These are phyloP conservation scores for Netelia inedita DNA, from an alignment of 2,888 invertebrate species.

Conservation along the genomic window DNA sequence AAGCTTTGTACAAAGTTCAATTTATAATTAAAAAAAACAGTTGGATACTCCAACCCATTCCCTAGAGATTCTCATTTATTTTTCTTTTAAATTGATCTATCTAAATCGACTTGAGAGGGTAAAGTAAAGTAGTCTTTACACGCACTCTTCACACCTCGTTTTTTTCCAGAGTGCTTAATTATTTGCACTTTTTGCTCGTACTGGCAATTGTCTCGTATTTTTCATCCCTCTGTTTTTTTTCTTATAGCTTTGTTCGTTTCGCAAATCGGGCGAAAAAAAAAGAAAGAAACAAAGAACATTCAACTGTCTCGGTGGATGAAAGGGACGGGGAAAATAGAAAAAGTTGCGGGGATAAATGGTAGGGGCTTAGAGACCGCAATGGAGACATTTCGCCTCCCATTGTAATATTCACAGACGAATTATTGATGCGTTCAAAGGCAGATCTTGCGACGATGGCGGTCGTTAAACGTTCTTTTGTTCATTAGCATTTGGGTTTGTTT, in stretches of 20 bases:
- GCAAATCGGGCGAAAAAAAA: conserved; percentile 50
- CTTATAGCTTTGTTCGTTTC: conserved; percentile 32
- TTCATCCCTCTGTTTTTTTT: conserved; percentile 20
- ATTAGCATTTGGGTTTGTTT: not conserved
- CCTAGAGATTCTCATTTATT: conserved; percentile 79
- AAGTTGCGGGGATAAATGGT: not conserved
- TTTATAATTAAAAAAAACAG: conserved; percentile 84
- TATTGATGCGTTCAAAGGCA: not conserved
- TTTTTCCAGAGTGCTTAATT: conserved; percentile 4
- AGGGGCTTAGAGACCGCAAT: conserved; percentile 25
- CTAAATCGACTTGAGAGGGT: conserved; percentile 68
- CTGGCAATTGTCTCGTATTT: conserved; percentile 2
- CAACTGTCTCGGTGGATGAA: conserved; percentile 24
- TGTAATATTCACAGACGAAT: not conserved
- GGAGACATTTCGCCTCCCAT: conserved; percentile 3
- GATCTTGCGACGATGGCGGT: not conserved
- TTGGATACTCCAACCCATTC: conserved; percentile 81
- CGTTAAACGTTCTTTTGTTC: not conserved
- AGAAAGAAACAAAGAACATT: conserved; percentile 28
- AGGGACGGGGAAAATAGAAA: conserved; percentile 23
- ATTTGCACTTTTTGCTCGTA: conserved; percentile 13
- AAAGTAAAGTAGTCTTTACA: conserved; percentile 54
- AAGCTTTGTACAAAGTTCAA: conserved; percentile 85
- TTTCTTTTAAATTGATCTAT: conserved; percentile 73
- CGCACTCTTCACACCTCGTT: conserved; percentile 7